Percentiles rank a stretch among this genome's conserved stretches.
Conservation (phyloP, 2,888 invertebrate species). For the Drosophila macrospina region DNA sequence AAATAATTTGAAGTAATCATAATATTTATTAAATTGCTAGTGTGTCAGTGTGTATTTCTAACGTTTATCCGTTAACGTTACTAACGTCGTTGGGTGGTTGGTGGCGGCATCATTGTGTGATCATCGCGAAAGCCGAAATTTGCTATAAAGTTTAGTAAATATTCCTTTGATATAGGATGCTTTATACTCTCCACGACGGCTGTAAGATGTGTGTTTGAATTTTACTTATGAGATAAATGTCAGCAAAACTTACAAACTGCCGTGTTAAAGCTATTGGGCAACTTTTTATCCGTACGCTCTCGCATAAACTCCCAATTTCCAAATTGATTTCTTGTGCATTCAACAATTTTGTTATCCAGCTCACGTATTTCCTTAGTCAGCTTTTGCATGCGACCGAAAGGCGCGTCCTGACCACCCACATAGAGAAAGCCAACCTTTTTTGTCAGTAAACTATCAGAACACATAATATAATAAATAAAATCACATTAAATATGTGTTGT, state of each 20-base stretch:
- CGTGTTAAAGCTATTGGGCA: constrained; percentile 95
- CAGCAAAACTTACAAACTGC: constrained; percentile 86
- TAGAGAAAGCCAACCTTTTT: constrained; percentile 91
- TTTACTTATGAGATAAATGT: constrained; percentile 67
- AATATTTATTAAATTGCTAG: constrained; percentile 57
- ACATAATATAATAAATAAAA: neutral
- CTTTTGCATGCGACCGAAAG: constrained; percentile 90
- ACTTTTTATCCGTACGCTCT: constrained; percentile 97
- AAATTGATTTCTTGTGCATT: constrained; percentile 92
- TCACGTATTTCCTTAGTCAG: constrained; percentile 92
- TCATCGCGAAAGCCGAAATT: constrained; percentile 89
- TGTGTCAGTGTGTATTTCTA: constrained; percentile 34
- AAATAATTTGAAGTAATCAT: constrained; percentile 3
- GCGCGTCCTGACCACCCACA: constrained; percentile 90
- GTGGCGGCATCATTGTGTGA: constrained; percentile 90
- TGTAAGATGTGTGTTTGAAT: constrained; percentile 83
- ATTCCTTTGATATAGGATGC: constrained; percentile 94
- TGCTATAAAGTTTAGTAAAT: constrained; percentile 91
- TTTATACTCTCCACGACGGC: constrained; percentile 94
- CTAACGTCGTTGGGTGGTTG: constrained; percentile 67
- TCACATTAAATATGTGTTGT: neutral
- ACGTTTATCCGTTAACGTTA: constrained; percentile 16
- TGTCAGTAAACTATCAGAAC: constrained; percentile 87
- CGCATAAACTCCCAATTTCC: constrained; percentile 97
- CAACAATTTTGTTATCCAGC: constrained; percentile 96